Evolutionary conservation across 2,888 invertebrate genomes (phyloP), one percentile per base, ranked within the genome.

Genomic region (Tetragonisca angustula): DNA sequence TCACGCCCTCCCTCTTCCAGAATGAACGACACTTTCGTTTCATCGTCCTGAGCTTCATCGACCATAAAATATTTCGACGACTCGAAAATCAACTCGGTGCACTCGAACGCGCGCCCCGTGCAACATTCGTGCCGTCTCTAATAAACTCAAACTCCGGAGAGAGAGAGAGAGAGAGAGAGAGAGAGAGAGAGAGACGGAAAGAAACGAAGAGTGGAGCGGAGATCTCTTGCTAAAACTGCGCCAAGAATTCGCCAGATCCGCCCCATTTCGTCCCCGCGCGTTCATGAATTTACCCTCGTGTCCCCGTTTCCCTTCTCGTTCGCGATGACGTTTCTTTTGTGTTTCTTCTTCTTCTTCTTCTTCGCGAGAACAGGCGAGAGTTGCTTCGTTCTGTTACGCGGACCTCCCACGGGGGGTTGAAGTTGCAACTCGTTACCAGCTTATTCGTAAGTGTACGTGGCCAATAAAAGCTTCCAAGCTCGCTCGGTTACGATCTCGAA

Each of bases 391-490:
- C 69, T 52, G 59, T 62, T 21, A 52, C 70, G 19, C n/a, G 71
- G 19, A 50, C 61, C 32, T 54, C 71, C 78, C 61, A n/a, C 54
- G 56, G 73, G 73, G 56, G 52, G 56, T 71, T 54, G 62, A 79
- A 86, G 54, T 82, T 73, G 70, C 76, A 74, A 85, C 81, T 85
- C 69, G 79, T 85, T 76, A 82, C 81, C 4, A 54, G 69, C 21
- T 79, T 79, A 73, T 70, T 81, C 81, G 85, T 70, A 67, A 77
- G 72, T 79, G 77, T 79, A 85, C 84, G 84, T 76, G 84, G 74
- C 79, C 84, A 85, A 85, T 85, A 85, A 85, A 79, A 84, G 79
- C 79, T 69, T n/a, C 50, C 56, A 70, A 52, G 32, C 65, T 64
- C 50, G 15, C 32, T 27, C 59, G 52, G 70, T 77, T 77, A 67